Conservation (phyloP, 2,797 vertebrate genomes). For the Euphonia xanthogaster region DNA sequence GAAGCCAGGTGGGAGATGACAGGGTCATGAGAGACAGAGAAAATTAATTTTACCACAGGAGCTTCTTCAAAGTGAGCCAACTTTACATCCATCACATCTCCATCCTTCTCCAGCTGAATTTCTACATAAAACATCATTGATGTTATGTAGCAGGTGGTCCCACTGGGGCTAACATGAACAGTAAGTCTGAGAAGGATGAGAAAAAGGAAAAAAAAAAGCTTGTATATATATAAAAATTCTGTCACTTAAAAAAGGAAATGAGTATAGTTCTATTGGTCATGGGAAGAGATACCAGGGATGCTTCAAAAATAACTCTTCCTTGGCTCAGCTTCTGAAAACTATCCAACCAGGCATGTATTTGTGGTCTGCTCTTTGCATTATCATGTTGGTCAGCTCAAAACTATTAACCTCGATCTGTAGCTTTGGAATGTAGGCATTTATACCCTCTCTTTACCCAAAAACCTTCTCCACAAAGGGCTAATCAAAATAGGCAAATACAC, state of each 20-base stretch:
- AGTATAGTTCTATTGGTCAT: background rate
- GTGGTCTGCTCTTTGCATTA: background rate
- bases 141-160: slow-evolving; percentile 84
- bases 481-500: background rate
- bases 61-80: slow-evolving; percentile 79
- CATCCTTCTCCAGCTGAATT: slow-evolving; percentile 78
- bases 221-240: background rate
- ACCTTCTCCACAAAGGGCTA: background rate
- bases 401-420: background rate
- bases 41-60: slow-evolving; percentile 76
- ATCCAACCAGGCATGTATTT: background rate
- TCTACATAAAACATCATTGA: slow-evolving; percentile 88
- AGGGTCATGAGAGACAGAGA: background rate
- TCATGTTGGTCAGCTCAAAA: background rate
- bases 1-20: background rate
- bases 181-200: slow-evolving; percentile 72
- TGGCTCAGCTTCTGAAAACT: background rate
- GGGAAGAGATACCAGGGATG: background rate
- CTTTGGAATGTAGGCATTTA: background rate
- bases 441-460: background rate
- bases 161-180: slow-evolving; percentile 77
- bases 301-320: slow-evolving; percentile 33
- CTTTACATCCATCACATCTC: slow-evolving; percentile 80
- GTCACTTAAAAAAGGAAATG: background rate
- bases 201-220: background rate